phyloP scores from a whole-genome alignment of 2,797 vertebrate species.

The Coccyzus lansbergi region DNA sequence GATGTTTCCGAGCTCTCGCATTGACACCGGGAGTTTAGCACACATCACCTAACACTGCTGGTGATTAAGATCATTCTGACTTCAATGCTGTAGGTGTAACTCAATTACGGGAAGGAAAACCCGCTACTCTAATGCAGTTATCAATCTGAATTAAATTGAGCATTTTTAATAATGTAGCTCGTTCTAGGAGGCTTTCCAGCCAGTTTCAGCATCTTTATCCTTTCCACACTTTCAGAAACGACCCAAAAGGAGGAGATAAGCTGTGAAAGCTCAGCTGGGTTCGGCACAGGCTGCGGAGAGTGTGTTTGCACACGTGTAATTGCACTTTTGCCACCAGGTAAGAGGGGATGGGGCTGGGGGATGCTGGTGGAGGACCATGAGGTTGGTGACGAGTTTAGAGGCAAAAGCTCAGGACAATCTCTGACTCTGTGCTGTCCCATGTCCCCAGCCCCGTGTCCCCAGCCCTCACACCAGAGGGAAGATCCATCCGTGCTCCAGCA shows the following conservation, averaged over 20 bases:
- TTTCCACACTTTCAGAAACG: neutral
- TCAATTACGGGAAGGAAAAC: neutral
- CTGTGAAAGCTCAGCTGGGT: neutral
- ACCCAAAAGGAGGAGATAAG: neutral
- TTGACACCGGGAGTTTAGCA: neutral
- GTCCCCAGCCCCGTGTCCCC: too few relatives aligned
- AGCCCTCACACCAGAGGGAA: rapidly evolving
- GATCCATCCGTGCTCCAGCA: rapidly evolving
- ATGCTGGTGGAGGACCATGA: too few relatives aligned
- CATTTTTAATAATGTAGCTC: neutral
- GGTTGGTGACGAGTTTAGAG: too few relatives aligned
- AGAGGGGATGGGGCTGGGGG: neutral
- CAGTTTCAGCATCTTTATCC: neutral
- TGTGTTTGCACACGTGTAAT: rapidly evolving
- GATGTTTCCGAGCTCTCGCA: neutral
- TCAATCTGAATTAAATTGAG: slow-evolving; percentile 43
- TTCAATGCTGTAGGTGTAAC: neutral
- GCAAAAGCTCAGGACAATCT: too few relatives aligned
- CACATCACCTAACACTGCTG: neutral
- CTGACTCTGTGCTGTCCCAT: too few relatives aligned
- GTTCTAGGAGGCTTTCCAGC: neutral
- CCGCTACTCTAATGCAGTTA: neutral
- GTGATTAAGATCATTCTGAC: neutral
- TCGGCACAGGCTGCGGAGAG: rapidly evolving
- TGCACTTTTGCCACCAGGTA: neutral